phyloP scores from a whole-genome alignment of 2,888 invertebrate species.

The Nemapogon koenigi region DNA sequence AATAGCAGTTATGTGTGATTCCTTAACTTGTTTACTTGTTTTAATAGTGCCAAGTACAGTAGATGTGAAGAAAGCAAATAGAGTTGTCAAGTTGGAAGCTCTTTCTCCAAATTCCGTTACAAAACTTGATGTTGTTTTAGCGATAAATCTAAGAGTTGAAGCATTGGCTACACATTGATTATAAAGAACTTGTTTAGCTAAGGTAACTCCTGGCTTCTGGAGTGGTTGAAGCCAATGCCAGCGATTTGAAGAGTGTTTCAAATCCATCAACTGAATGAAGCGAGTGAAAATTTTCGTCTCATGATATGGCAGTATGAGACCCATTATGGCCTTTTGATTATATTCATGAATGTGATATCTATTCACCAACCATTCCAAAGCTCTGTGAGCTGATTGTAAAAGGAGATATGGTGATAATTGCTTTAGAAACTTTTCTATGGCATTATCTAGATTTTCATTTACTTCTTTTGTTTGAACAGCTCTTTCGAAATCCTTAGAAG shows the following conservation, averaged over 20 bases:
- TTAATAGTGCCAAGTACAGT: constrained; percentile 76
- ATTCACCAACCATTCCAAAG: constrained; percentile 94
- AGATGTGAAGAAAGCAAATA: constrained; percentile 83
- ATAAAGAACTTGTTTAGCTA: constrained; percentile 75
- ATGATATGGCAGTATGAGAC: constrained; percentile 89
- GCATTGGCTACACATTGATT: constrained; percentile 71
- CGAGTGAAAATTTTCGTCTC: constrained; percentile 88
- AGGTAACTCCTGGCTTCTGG: constrained; percentile 76
- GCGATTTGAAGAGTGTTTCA: constrained; percentile 64
- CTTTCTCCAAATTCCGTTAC: constrained; percentile 66
- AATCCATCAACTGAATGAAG: constrained; percentile 76
- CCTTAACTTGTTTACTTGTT: constrained; percentile 56
- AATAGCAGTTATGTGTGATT: constrained; percentile 71
- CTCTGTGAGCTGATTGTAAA: constrained; percentile 82
- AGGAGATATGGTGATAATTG: constrained; percentile 89
- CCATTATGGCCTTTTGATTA: constrained; percentile 82
- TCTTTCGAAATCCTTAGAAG: constrained; percentile 81
- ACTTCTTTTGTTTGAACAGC: constrained; percentile 75
- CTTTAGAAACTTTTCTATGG: constrained; percentile 80
- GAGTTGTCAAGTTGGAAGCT: constrained; percentile 68
- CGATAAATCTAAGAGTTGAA: constrained; percentile 35
- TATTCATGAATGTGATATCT: constrained; percentile 89
- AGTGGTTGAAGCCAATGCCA: constrained; percentile 81
- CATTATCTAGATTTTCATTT: constrained; percentile 77
- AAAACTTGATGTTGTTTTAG: constrained; percentile 34